Evolutionary conservation across 2,113 vertebrate species (phyloP), one percentile per base, ranked within the genome.

Genomic region (Cephalopterus ornatus): DNA sequence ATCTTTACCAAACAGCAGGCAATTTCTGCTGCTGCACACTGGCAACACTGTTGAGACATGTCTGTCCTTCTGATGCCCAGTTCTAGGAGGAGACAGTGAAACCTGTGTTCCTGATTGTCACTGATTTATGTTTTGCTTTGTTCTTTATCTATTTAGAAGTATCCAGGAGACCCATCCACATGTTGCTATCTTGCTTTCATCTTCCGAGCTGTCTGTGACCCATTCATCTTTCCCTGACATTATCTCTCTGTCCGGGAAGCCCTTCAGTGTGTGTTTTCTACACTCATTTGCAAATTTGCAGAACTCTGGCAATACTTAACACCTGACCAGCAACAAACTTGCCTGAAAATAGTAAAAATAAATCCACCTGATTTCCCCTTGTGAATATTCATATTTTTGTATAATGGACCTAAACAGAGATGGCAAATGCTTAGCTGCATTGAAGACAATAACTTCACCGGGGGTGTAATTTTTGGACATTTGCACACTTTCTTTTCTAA

Each of bases 171-270:
- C 8, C 37, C 79, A 91, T 84, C 47, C 82, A 86, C 49, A 56
- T 70, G 78, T 76, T 79, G 14, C 33, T 88, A 14, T 88, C 93
- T 96, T 93, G 88, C 96, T 96, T 96, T 93, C 84, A 85, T 90
- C 94, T 97, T 86, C 84, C 22, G 62, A 90, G 95, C 95, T 98
- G 96, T 97, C 95, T 95, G 85, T 92, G 95, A 88, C 84, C 94
- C 71, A 96, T 98, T 98, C 97, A 86, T 97, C 96, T 88, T 94
- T 89, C 75, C 62, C 88, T 95, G 86, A 85, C 21, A 1, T 62
- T 89, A 44, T 84, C 88, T 95, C 73, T 97, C 72, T 80, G 92
- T 55, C 82, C 75, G n/a, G 71, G 95, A 72, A 86, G 41, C 73
- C 58, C 90, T 98, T 97, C 95, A 97, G 92, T 23, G 33, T 87